These are phyloP conservation scores for Smithornis capensis DNA, from an alignment of 2,113 vertebrate species.

Conservation along the genomic window DNA sequence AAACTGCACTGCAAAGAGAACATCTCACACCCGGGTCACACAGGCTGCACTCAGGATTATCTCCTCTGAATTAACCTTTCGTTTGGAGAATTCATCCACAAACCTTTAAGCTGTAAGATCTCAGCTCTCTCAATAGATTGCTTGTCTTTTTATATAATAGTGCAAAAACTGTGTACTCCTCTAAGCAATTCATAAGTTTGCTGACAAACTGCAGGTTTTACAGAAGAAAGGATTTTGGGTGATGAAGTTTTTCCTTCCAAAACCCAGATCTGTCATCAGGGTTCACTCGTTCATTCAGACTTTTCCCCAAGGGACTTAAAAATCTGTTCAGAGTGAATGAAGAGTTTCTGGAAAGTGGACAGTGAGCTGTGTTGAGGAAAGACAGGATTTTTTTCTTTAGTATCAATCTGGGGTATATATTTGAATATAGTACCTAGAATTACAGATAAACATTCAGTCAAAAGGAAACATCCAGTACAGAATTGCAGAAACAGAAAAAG, in stretches of 20 bases:
- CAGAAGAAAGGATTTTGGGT: background rate
- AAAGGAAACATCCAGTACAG: background rate
- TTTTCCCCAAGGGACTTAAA: background rate
- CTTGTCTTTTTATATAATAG: background rate
- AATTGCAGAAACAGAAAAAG: background rate
- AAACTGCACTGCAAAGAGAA: background rate
- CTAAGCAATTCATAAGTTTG: background rate
- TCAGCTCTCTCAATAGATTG: background rate
- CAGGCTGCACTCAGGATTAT: background rate
- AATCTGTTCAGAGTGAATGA: background rate
- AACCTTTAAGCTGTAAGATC: background rate
- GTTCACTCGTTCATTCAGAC: background rate
- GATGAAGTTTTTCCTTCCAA: background rate
- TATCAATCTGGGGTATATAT: background rate
- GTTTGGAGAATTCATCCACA: background rate
- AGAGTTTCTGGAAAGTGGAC: background rate
- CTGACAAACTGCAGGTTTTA: background rate
- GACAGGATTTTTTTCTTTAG: background rate
- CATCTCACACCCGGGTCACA: background rate
- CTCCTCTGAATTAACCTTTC: background rate
- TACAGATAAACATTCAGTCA: background rate
- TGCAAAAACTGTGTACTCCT: background rate
- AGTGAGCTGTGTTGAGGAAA: background rate
- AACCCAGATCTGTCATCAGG: background rate
- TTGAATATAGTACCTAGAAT: background rate